Evolutionary conservation across 1,140 invertebrate genomes (phyloP).

Genomic region (Medauroidea extradentata): DNA sequence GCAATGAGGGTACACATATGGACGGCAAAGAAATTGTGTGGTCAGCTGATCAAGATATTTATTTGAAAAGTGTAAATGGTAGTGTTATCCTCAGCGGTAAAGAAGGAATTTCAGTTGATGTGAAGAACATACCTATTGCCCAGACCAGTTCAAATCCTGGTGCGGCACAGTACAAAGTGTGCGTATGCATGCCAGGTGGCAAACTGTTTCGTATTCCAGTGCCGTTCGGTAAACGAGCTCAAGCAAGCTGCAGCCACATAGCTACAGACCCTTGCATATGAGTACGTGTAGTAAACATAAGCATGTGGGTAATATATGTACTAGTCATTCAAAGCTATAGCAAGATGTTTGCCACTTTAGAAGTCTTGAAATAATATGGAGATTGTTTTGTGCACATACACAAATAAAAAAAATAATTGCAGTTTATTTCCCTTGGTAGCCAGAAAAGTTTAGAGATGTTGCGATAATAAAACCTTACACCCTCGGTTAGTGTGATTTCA

Average conservation of each 20-base stretch:
- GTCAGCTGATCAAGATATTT: conserved; percentile 74
- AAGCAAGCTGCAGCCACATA: conserved; percentile 41
- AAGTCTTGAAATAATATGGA: too few relatives aligned
- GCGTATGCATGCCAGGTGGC: conserved; percentile 81
- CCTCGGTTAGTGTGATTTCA: too few relatives aligned
- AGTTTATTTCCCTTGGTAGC: too few relatives aligned
- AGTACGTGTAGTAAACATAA: conserved; percentile 44
- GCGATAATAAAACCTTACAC: too few relatives aligned
- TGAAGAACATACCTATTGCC: conserved; percentile 65
- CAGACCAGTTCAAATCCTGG: conserved; percentile 45
- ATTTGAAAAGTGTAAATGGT: conserved; percentile 72
- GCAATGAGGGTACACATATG: conserved; percentile 47
- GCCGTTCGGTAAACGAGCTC: conserved; percentile 45
- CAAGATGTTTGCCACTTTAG: too few relatives aligned
- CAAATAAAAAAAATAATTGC: too few relatives aligned
- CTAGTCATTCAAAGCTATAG: too few relatives aligned
- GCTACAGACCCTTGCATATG: too few relatives aligned
- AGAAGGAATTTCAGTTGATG: conserved; percentile 65
- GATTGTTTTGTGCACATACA: too few relatives aligned
- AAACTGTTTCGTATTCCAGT: conserved; percentile 73
- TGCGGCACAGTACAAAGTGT: conserved; percentile 71
- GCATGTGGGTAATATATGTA: conserved; percentile 47
- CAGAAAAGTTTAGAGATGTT: too few relatives aligned
- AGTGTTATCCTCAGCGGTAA: conserved; percentile 65
- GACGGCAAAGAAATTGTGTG: conserved; percentile 58